Conservation (phyloP, 2,888 invertebrate species). For the Pelosia muscerda region DNA sequence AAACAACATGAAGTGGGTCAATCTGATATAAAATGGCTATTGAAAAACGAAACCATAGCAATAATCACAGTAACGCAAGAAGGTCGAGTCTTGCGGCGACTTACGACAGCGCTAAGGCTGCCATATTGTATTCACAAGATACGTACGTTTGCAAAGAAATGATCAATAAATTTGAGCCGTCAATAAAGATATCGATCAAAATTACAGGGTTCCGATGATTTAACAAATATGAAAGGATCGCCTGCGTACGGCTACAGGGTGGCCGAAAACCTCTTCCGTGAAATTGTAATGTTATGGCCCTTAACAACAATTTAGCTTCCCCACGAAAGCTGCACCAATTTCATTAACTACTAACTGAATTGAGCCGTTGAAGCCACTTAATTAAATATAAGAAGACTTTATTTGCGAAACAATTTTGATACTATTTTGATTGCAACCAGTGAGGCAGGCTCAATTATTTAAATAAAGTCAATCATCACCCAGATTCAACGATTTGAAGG, state of each 20-base stretch:
- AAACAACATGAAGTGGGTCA: constrained; percentile 78
- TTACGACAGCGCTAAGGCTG: constrained; percentile 75
- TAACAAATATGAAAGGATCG: constrained; percentile 84
- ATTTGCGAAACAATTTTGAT: constrained; percentile 72
- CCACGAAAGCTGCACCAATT: constrained; percentile 78
- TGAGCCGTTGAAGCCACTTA: constrained; percentile 74
- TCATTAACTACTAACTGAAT: constrained; percentile 74
- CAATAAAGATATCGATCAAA: constrained; percentile 87
- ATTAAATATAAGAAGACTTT: constrained; percentile 74
- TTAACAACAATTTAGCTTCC: constrained; percentile 78
- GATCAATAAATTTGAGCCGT: constrained; percentile 84
- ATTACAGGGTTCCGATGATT: constrained; percentile 86
- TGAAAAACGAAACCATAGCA: constrained; percentile 84
- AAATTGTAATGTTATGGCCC: constrained; percentile 79
- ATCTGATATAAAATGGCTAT: constrained; percentile 83
- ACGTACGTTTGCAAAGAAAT: constrained; percentile 83
- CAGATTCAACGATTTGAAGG: constrained; percentile 57
- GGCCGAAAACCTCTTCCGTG: constrained; percentile 80
- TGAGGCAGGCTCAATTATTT: neutral
- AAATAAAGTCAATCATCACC: neutral
- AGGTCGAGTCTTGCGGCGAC: constrained; percentile 70
- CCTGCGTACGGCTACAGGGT: constrained; percentile 76
- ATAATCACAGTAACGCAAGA: constrained; percentile 75
- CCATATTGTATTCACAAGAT: constrained; percentile 78
- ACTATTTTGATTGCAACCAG: constrained; percentile 60